These are phyloP conservation scores for Phoeniculus purpureus DNA, from an alignment of 2,797 vertebrate genomes.

Conservation along the genomic window DNA sequence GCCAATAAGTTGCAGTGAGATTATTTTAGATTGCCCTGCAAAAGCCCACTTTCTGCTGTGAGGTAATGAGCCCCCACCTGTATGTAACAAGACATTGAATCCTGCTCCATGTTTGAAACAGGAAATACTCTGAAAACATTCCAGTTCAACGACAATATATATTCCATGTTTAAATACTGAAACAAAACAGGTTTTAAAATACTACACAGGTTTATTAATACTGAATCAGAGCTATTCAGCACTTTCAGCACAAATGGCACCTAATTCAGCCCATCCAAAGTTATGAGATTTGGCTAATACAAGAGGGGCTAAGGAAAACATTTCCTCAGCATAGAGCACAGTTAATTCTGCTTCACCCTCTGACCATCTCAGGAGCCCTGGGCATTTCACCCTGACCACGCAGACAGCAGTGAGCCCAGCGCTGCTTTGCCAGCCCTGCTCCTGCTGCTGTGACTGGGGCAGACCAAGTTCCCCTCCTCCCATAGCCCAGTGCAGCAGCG, in stretches of 20 bases:
- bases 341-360: neutral
- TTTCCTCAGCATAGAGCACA: neutral
- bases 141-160: neutral
- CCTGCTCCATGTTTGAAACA: neutral
- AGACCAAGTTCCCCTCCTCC: neutral
- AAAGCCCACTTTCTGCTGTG: neutral
- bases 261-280: neutral
- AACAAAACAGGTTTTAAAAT: neutral
- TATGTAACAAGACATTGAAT: neutral
- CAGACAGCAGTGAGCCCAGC: accelerated
- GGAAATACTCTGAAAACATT: neutral
- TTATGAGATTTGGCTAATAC: accelerated
- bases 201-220: neutral
- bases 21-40: neutral
- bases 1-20: neutral
- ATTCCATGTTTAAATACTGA: neutral
- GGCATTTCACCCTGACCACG: neutral
- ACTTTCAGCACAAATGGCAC: neutral
- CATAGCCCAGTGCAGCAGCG: neutral
- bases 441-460: neutral
- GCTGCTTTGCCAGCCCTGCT: neutral
- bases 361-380: neutral
- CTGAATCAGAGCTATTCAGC: neutral
- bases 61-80: neutral
- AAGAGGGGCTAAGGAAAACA: neutral